Base-by-base conservation (phyloP, 2,797 vertebrate species). In the Centroberyx gerrardi region DNA sequence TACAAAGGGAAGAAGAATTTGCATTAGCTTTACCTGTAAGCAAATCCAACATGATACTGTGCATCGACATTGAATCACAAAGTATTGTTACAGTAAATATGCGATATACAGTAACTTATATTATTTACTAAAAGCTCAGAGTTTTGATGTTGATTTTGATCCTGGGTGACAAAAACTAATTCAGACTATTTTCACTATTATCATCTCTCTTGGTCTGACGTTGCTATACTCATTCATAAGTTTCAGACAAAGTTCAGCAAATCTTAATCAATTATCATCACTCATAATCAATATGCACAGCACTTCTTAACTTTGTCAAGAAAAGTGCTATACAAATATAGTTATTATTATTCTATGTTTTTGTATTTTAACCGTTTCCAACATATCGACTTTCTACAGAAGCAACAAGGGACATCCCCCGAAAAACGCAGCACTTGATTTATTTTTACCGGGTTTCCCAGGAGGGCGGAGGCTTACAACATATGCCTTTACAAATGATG, bases 401-500 rank as follows among this genome's bases (percentile, higher is more conserved):
- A 72, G 74, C 66, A 62, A 1, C 40, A 0, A 0, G 53, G 44
- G 54, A 56, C 54, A n/a, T 56, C 31, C 28, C 15, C 28, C 33
- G 54, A 33, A 48, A 69, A 85, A 79, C 13, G 29, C 52, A 59
- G 31, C 9, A 17, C 72, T 62, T 77, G 73, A 76, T 74, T 69
- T 72, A 72, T 58, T 74, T 72, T 68, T 51, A 17, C 27, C 62
- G 85, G 68, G 61, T 81, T 77, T 86, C 64, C 56, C 52, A 62
- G 61, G 74, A 76, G 74, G 78, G 72, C 63, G 74, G 60, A 56
- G 51, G n/a, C 73, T 77, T 59, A 71, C 51, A 79, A 68, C 66
- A 33, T 68, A 64, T 62, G 72, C 62, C 36, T 76, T 87, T 72
- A 85, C 22, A 78, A 80, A 80, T 72, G 10, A 87, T 17, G 76